These are phyloP conservation scores for Drosophila miranda DNA, from an alignment of 1,140 invertebrate genomes.

Conservation along the genomic window DNA sequence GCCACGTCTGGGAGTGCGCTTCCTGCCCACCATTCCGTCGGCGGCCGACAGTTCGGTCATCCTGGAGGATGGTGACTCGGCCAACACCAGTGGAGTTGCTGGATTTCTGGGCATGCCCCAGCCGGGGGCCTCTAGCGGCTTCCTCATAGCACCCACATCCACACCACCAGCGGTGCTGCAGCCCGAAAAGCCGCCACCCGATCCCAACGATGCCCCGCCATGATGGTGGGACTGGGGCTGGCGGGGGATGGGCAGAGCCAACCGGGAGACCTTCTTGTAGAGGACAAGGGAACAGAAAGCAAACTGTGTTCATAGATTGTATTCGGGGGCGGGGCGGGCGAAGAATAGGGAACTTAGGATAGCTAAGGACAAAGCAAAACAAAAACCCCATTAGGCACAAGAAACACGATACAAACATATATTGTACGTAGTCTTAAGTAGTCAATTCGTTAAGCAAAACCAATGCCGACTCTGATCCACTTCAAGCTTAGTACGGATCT, in stretches of 20 bases:
- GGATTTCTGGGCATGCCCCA: constrained; percentile 63
- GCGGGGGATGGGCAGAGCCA: constrained; percentile 12
- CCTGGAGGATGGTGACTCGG: constrained; percentile 86
- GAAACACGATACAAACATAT: not conserved
- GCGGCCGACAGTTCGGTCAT: constrained; percentile 90
- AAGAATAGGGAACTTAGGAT: constrained; percentile 24
- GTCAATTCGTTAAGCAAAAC: constrained; percentile 64
- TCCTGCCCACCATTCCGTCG: constrained; percentile 91
- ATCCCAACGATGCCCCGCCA: constrained; percentile 64
- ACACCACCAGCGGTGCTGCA: constrained; percentile 35
- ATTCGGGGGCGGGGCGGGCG: constrained; percentile 16
- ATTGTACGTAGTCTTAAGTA: constrained; percentile 61
- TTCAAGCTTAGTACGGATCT: not conserved
- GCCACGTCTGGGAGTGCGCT: constrained; percentile 86
- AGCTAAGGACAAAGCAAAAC: constrained; percentile 26
- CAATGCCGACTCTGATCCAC: constrained; percentile 1
- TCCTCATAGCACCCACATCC: constrained; percentile 44
- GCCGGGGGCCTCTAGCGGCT: constrained; percentile 66
- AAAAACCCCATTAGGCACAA: not conserved
- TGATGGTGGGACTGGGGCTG: constrained; percentile 61
- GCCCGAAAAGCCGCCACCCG: constrained; percentile 68
- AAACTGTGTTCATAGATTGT: constrained; percentile 75
- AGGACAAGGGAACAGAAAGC: constrained; percentile 53
- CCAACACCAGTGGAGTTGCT: constrained; percentile 36
- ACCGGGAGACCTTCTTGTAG: constrained; percentile 57